Percentiles rank a stretch among this genome's conserved stretches.
phyloP scores from a whole-genome alignment of 2,888 invertebrate genomes.

The Globia sparganii region DNA sequence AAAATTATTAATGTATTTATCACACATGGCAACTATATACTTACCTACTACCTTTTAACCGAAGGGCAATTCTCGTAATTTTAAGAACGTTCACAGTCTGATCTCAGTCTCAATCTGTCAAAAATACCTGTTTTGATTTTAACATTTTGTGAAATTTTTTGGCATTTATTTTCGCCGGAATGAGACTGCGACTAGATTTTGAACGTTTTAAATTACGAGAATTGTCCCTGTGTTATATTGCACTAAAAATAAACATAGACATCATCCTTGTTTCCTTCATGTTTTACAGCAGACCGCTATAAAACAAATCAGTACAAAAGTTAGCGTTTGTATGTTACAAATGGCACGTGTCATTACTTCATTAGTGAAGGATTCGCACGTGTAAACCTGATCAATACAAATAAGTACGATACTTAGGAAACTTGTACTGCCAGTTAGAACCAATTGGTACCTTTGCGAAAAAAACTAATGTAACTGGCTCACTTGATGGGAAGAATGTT shows the following conservation, averaged over 20 bases:
- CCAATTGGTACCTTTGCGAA: not conserved
- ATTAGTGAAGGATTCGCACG: conserved; percentile 13
- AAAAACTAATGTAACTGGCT: not conserved
- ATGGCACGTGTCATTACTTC: conserved; percentile 7
- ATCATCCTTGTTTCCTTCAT: not conserved
- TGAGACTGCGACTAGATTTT: too few species aligned
- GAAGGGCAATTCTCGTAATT: too few species aligned
- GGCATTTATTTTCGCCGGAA: too few species aligned
- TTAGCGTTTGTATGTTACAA: not conserved
- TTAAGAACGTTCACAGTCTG: too few species aligned
- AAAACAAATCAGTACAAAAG: not conserved
- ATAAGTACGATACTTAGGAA: conserved; percentile 6
- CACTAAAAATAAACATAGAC: not conserved
- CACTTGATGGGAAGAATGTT: not conserved
- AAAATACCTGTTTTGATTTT: too few species aligned
- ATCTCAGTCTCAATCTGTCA: too few species aligned
- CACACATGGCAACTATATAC: not conserved
- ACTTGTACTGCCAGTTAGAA: conserved; percentile 1
- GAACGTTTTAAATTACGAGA: too few species aligned
- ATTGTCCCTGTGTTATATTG: not conserved
- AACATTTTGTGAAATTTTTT: too few species aligned
- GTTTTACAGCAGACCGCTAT: not conserved
- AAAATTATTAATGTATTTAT: not conserved
- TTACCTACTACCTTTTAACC: not conserved
- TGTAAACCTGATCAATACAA: conserved; percentile 11